Evolutionary conservation across 1,140 invertebrate genomes (phyloP).

Genomic region (Microplitis demolitor): DNA sequence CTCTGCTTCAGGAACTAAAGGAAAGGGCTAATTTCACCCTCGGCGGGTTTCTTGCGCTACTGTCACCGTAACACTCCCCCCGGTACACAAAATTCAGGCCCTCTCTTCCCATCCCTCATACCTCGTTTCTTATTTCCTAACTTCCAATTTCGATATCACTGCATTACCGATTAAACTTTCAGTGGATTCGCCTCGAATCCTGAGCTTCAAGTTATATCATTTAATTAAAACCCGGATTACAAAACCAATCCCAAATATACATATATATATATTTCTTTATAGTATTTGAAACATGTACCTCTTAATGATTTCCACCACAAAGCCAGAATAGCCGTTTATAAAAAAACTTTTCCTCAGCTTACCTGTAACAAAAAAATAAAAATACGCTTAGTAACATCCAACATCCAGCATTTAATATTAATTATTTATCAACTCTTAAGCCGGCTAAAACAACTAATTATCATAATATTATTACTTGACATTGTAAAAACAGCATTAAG

Average conservation of each 20-base stretch:
- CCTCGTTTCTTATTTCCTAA: not conserved
- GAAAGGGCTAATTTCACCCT: constrained; percentile 26
- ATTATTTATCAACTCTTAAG: no score
- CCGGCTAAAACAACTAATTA: no score
- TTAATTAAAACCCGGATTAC: constrained; percentile 4
- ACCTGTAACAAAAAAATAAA: no score
- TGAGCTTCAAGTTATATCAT: constrained; percentile 9
- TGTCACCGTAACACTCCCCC: not conserved
- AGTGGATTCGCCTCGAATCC: not conserved
- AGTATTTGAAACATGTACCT: no score
- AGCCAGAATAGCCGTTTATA: no score
- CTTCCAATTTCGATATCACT: constrained; percentile 23
- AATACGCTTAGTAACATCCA: no score
- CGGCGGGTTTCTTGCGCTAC: constrained; percentile 14
- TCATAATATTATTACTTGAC: no score
- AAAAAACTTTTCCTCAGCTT: no score
- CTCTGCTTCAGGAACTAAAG: not conserved
- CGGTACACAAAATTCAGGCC: not conserved
- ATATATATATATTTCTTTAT: no score
- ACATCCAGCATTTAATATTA: no score
- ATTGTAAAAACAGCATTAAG: no score
- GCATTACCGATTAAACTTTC: constrained; percentile 12
- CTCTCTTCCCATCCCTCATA: not conserved
- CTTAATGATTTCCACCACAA: no score
- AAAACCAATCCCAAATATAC: not conserved